Evolutionary conservation across 2,113 vertebrate genomes (phyloP).

Genomic region (Columba livia): DNA sequence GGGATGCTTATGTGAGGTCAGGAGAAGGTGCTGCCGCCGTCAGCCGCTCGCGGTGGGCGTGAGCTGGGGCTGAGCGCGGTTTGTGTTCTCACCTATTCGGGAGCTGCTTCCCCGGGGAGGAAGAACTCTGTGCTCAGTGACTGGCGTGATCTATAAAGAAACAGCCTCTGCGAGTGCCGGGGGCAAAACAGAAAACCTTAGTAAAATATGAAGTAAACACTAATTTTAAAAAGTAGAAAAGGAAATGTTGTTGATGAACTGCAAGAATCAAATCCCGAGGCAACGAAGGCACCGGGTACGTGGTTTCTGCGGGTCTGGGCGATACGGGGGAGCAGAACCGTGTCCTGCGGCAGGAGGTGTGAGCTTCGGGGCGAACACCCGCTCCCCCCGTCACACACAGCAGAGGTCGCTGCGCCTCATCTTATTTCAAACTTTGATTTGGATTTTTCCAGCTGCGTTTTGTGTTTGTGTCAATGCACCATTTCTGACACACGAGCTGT

Average conservation of each 20-base stretch:
- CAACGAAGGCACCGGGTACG: no score
- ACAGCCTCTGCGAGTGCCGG: neutral
- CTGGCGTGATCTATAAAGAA: neutral
- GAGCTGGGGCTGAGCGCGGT: neutral
- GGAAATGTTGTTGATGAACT: neutral
- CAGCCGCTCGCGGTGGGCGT: neutral
- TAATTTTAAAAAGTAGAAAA: neutral
- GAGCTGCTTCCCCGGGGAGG: neutral
- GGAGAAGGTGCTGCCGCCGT: neutral
- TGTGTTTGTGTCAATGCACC: neutral
- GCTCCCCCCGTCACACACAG: accelerated
- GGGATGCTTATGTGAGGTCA: neutral
- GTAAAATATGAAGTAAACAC: neutral
- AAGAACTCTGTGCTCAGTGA: neutral
- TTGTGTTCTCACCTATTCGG: neutral
- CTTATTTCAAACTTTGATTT: neutral
- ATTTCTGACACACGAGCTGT: neutral
- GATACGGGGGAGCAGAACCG: accelerated
- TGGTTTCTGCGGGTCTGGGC: neutral
- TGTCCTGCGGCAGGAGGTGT: no score
- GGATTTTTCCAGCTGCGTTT: neutral
- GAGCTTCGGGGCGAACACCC: no score
- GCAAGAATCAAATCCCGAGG: neutral
- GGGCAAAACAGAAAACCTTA: neutral
- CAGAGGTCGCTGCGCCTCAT: neutral